phyloP scores from a whole-genome alignment of 1,140 invertebrate species.

The Lasioglossum albipes region DNA sequence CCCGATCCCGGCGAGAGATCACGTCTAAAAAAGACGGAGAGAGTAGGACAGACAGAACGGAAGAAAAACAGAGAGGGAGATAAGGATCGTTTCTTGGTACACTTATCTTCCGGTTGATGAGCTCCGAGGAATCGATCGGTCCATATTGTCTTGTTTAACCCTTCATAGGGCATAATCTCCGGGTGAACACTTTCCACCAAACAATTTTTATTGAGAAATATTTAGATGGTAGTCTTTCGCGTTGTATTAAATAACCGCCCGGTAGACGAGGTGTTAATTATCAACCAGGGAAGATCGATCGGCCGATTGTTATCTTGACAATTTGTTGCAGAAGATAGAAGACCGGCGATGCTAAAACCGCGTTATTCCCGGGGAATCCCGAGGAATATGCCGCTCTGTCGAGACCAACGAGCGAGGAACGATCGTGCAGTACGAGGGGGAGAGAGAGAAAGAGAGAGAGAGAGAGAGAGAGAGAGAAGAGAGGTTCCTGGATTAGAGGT shows the following conservation, averaged over 20 bases:
- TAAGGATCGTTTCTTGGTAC: conserved; percentile 15
- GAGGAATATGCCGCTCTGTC: too few relatives aligned
- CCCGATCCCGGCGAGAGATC: conserved; percentile 31
- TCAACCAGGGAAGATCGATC: too few relatives aligned
- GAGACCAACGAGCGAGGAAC: too few relatives aligned
- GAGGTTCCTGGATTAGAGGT: conserved; percentile 23
- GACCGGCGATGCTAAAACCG: neutral
- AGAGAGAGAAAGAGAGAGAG: neutral
- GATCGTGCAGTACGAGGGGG: neutral
- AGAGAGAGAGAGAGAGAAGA: too few relatives aligned
- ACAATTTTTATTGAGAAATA: too few relatives aligned
- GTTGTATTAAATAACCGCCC: too few relatives aligned
- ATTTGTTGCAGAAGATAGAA: too few relatives aligned
- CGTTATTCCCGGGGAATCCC: too few relatives aligned
- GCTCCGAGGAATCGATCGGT: conserved; percentile 1
- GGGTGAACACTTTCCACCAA: too few relatives aligned
- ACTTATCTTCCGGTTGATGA: neutral
- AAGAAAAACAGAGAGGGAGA: neutral
- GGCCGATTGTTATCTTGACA: too few relatives aligned
- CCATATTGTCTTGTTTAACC: neutral
- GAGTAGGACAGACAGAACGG: too few relatives aligned
- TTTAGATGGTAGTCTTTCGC: too few relatives aligned
- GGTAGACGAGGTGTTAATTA: neutral
- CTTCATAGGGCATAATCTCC: neutral
- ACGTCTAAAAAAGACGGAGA: neutral